Evolutionary conservation across 2,797 vertebrate species (phyloP).

Genomic region (Pseudochaenichthys georgianus): DNA sequence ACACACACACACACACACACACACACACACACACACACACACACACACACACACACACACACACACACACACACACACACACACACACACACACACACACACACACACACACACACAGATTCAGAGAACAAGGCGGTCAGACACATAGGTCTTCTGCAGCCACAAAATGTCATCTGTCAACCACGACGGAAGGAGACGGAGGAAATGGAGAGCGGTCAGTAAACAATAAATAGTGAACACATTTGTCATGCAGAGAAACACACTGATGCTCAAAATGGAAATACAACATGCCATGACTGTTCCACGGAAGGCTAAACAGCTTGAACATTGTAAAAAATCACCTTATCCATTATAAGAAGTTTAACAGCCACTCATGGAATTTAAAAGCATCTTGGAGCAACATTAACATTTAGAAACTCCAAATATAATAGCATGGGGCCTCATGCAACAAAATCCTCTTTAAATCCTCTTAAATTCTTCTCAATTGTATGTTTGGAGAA

Average conservation of each 20-base stretch:
- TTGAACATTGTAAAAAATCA: too few relatives aligned
- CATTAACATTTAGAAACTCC: not conserved
- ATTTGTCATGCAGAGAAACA: constrained; percentile 10
- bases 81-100: constrained; percentile 39
- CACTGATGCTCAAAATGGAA: constrained; percentile 10
- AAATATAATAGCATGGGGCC: not conserved
- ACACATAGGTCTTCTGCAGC: constrained; percentile 59
- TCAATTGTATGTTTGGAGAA: too few relatives aligned
- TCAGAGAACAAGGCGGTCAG: constrained; percentile 47
- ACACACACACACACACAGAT: constrained; percentile 25
- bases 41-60: constrained; percentile 39
- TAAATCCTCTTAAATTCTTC: too few relatives aligned
- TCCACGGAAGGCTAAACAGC: not conserved
- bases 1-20: constrained; percentile 39
- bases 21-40: constrained; percentile 46
- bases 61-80: constrained; percentile 46
- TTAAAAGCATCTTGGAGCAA: not conserved
- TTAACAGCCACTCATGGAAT: not conserved
- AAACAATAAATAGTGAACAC: constrained; percentile 46
- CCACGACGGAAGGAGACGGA: constrained; percentile 37
- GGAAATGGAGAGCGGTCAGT: constrained; percentile 37
- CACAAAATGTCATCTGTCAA: constrained; percentile 73
- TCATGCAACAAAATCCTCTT: too few relatives aligned
- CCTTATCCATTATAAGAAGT: too few relatives aligned
- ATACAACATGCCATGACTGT: not conserved